phyloP scores from a whole-genome alignment of 2,797 vertebrate genomes.

The Acipenser oxyrinchus region DNA sequence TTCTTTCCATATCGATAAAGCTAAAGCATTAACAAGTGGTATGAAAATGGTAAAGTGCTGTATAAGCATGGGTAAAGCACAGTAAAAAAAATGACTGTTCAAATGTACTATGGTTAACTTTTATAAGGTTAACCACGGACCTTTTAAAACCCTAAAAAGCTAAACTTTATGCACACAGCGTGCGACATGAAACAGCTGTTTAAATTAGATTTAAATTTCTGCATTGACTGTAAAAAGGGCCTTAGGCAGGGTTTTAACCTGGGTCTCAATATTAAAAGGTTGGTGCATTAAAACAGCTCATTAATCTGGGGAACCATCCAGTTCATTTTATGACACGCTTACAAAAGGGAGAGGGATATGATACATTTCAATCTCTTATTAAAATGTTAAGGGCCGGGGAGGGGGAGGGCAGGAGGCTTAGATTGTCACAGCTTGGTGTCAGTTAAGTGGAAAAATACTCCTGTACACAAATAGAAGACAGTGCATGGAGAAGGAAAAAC shows the following conservation, averaged over 20 bases:
- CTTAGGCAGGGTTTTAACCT: slow-evolving; percentile 21
- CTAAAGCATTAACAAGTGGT: too few species aligned
- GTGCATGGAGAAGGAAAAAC: slow-evolving; percentile 72
- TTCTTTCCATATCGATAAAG: too few species aligned
- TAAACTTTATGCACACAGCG: neutral
- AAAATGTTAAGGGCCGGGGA: neutral
- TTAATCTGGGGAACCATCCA: slow-evolving; percentile 40
- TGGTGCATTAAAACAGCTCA: slow-evolving; percentile 45
- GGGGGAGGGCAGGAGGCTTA: slow-evolving; percentile 1
- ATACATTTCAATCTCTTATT: neutral
- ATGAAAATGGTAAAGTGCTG: too few species aligned
- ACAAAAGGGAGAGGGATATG: slow-evolving; percentile 30
- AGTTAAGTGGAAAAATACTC: slow-evolving; percentile 47
- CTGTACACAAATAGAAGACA: slow-evolving; percentile 37
- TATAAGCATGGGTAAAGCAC: too few species aligned
- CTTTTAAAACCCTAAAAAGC: neutral
- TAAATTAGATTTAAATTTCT: slow-evolving; percentile 9
- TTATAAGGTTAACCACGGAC: too few species aligned
- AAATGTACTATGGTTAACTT: too few species aligned
- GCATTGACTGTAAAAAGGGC: slow-evolving; percentile 17
- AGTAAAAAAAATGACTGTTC: too few species aligned
- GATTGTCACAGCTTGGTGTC: slow-evolving; percentile 4
- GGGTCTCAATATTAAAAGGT: slow-evolving; percentile 18
- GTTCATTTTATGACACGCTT: slow-evolving; percentile 23
- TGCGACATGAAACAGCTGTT: slow-evolving; percentile 15